A percentile compares a stretch with the other conserved stretches of the same genome.
phyloP scores from a whole-genome alignment of 1,140 invertebrate genomes.

The Tetragnatha versicolor region DNA sequence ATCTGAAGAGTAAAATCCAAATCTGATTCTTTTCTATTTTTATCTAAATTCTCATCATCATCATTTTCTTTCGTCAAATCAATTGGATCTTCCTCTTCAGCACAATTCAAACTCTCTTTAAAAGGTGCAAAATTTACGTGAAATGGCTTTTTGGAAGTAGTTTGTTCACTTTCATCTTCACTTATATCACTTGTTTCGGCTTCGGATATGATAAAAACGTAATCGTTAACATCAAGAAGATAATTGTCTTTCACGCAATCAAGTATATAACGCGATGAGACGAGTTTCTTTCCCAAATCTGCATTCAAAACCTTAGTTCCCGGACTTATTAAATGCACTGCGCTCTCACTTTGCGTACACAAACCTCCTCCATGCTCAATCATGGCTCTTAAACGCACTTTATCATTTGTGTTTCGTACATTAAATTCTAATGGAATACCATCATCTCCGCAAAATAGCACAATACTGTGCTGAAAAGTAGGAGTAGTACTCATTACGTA shows the following conservation, averaged over 20 bases:
- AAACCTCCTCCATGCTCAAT: conserved; percentile 43
- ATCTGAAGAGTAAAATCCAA: too few species aligned
- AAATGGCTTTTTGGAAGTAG: too few species aligned
- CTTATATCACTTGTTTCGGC: conserved; percentile 34
- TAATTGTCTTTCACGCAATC: conserved; percentile 37
- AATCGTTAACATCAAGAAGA: conserved; percentile 23
- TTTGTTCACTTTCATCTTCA: conserved; percentile 21
- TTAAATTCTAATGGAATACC: conserved; percentile 38
- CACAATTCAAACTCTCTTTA: not conserved
- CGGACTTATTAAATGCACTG: conserved; percentile 30
- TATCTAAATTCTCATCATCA: too few species aligned
- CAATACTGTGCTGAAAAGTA: conserved; percentile 34
- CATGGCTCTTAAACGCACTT: conserved; percentile 3
- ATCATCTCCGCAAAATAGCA: conserved; percentile 37
- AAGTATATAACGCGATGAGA: conserved; percentile 13
- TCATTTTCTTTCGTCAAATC: not conserved
- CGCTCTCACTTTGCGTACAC: conserved; percentile 15
- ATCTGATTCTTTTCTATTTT: too few species aligned
- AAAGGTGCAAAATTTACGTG: too few species aligned
- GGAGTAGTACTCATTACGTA: too few species aligned
- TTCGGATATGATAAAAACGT: conserved; percentile 8
- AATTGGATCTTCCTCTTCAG: not conserved
- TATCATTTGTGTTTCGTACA: conserved; percentile 25
- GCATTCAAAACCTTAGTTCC: conserved; percentile 42
- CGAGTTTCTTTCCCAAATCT: conserved; percentile 38